phyloP scores from a whole-genome alignment of 2,888 invertebrate species.

The Barypeithes pellucidus region DNA sequence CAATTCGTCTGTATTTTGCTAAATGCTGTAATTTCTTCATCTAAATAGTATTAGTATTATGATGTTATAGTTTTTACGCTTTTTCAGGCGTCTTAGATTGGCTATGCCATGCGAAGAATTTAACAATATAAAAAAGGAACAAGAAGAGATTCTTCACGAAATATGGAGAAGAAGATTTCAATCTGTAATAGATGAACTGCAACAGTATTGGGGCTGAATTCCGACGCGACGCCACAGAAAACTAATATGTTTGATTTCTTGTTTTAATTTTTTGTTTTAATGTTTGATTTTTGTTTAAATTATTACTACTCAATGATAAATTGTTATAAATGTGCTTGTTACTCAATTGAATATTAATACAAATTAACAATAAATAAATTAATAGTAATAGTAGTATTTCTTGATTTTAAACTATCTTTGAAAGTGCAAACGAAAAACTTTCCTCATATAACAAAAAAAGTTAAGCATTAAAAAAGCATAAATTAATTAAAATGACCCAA shows the following conservation, averaged over 20 bases:
- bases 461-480: conserved; percentile 19
- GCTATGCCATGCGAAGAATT: no score
- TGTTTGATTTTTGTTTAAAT: conserved; percentile 4
- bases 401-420: no score
- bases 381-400: no score
- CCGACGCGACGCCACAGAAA: neutral
- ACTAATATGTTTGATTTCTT: neutral
- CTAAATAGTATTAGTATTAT: no score
- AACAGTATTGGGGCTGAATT: neutral
- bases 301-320: neutral
- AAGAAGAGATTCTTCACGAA: neutral
- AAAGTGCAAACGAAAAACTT: no score
- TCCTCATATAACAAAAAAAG: no score
- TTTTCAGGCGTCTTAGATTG: no score
- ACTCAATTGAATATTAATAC: neutral
- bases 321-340: neutral
- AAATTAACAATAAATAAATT: no score
- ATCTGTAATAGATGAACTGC: neutral
- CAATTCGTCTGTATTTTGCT: no score
- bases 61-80: no score
- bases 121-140: neutral
- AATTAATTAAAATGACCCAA: conserved; percentile 41
- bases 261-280: no score
- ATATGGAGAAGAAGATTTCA: conserved; percentile 5
- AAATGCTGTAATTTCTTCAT: no score